phyloP scores from a whole-genome alignment of 1,140 invertebrate species.

The Eumeta japonica region DNA sequence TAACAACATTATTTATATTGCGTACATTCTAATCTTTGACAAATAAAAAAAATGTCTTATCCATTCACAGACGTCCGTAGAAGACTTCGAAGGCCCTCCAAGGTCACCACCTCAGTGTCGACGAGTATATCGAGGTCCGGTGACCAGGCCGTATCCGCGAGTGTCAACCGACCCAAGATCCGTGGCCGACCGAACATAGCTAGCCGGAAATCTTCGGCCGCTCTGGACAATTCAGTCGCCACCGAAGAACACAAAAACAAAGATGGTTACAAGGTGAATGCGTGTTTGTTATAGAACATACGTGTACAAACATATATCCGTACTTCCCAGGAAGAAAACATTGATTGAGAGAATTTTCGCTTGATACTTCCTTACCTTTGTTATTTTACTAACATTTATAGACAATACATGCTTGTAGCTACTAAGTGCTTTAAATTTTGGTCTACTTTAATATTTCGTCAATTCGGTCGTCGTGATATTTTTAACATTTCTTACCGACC shows the following conservation, averaged over 20 bases:
- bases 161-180: slow-evolving; percentile 69
- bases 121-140: slow-evolving; percentile 24
- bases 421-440: too few species aligned
- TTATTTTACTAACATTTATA: too few species aligned
- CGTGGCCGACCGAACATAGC: slow-evolving; percentile 63
- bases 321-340: neutral
- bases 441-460: too few species aligned
- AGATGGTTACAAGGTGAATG: slow-evolving; percentile 66
- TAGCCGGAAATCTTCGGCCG: slow-evolving; percentile 60
- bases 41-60: too few species aligned
- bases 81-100: slow-evolving; percentile 59
- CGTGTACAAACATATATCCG: neutral
- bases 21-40: too few species aligned
- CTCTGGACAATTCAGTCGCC: slow-evolving; percentile 61
- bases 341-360: too few species aligned
- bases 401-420: too few species aligned
- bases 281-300: neutral
- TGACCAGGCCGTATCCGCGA: slow-evolving; percentile 61
- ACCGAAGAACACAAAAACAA: slow-evolving; percentile 62
- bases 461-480: too few species aligned
- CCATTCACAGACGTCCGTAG: slow-evolving; percentile 51
- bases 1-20: too few species aligned
- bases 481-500: too few species aligned
- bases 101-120: slow-evolving; percentile 47
- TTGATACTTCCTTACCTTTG: too few species aligned